These are phyloP conservation scores for Patagioenas fasciata DNA, from an alignment of 2,113 vertebrate genomes.

Conservation along the genomic window DNA sequence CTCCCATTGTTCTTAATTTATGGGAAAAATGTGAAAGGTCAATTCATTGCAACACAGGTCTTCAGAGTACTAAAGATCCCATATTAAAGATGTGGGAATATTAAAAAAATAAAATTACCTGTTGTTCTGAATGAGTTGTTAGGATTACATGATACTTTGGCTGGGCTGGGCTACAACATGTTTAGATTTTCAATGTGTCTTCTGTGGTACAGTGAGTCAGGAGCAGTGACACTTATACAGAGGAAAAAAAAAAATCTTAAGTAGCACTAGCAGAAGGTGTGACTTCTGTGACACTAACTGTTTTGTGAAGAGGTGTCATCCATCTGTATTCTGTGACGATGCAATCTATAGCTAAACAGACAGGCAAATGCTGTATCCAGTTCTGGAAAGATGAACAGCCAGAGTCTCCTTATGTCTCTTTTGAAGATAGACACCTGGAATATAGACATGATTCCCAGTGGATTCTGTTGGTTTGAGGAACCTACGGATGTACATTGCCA, in stretches of 20 bases:
- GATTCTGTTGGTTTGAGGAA: not conserved
- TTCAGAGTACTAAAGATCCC: not conserved
- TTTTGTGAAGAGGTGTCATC: not conserved
- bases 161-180: not conserved
- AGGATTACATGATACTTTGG: not conserved
- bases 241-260: not conserved
- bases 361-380: not conserved
- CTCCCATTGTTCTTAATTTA: not conserved
- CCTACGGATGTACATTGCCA: no score
- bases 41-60: not conserved
- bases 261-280: not conserved
- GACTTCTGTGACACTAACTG: not conserved
- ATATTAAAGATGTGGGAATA: not conserved
- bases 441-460: not conserved
- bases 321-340: not conserved
- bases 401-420: not conserved
- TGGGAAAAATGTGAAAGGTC: not conserved
- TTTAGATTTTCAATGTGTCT: not conserved
- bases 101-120: not conserved
- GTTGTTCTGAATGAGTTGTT: accelerated
- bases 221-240: not conserved
- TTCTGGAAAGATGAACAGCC: not conserved
- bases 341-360: not conserved
- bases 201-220: not conserved
- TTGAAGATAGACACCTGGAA: not conserved